Evolutionary conservation across 2,888 invertebrate genomes (phyloP).

Genomic region (Ochlodes sylvanus): DNA sequence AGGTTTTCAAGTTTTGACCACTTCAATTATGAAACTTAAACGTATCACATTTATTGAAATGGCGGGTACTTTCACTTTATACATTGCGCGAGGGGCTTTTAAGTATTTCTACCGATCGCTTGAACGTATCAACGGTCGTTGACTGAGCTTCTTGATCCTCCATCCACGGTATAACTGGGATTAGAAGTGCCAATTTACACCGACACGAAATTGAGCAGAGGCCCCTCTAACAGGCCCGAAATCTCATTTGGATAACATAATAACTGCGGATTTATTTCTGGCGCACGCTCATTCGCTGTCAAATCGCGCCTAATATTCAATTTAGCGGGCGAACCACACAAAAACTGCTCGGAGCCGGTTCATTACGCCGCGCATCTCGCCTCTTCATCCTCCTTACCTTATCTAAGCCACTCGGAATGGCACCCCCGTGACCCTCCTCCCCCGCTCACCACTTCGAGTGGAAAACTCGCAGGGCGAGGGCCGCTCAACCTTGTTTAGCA

Average conservation of each 20-base stretch:
- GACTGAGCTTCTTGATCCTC: slow-evolving; percentile 63
- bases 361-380: slow-evolving; percentile 83
- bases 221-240: slow-evolving; percentile 72
- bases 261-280: slow-evolving; percentile 82
- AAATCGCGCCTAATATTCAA: slow-evolving; percentile 85
- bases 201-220: slow-evolving; percentile 75
- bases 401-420: slow-evolving; percentile 82
- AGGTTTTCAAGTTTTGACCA: too few species aligned
- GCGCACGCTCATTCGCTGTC: slow-evolving; percentile 80
- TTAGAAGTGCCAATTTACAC: slow-evolving; percentile 75
- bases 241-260: slow-evolving; percentile 83
- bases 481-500: slow-evolving; percentile 84
- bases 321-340: slow-evolving; percentile 82
- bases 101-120: neutral
- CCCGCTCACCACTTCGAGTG: slow-evolving; percentile 79
- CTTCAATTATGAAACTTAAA: too few species aligned
- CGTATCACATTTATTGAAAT: too few species aligned
- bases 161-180: slow-evolving; percentile 67
- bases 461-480: slow-evolving; percentile 83
- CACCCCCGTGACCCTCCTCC: slow-evolving; percentile 65
- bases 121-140: neutral
- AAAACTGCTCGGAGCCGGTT: slow-evolving; percentile 82
- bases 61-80: too few species aligned
- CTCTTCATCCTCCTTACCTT: slow-evolving; percentile 84
- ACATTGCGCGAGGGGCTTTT: neutral